Conservation (phyloP, 2,888 invertebrate species). For the Xanthostigma xanthostigma region DNA sequence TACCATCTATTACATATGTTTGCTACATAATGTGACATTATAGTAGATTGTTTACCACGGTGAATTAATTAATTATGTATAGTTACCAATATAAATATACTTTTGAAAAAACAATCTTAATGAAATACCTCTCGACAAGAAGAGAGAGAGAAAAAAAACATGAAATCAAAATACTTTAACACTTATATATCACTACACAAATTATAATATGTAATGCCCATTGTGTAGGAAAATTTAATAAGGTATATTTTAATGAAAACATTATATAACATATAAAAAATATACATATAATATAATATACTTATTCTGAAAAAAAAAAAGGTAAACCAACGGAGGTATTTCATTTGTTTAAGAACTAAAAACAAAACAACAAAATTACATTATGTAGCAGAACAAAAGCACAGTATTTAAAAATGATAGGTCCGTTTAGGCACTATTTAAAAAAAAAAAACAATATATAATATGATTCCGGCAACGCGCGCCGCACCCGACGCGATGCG, state of each 20-base stretch:
- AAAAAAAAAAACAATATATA: slow-evolving; percentile 19
- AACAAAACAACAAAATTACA: background rate
- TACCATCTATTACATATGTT: background rate
- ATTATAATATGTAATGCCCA: slow-evolving; percentile 3
- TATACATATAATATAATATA: no score
- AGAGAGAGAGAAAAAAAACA: background rate
- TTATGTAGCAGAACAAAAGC: background rate
- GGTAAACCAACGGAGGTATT: background rate
- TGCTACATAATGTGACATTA: no score
- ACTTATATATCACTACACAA: background rate
- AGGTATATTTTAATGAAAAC: no score
- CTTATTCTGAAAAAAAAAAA: background rate
- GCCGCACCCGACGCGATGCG: no score
- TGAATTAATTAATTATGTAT: no score
- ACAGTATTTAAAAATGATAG: slow-evolving; percentile 6
- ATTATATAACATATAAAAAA: no score
- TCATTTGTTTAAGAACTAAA: background rate
- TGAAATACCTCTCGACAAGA: slow-evolving; percentile 1
- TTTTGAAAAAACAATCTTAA: background rate
- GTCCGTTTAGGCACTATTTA: slow-evolving; percentile 24
- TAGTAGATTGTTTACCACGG: no score
- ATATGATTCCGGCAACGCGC: no score
- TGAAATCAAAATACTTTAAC: background rate
- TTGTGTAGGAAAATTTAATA: background rate
- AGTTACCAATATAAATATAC: no score